Evolutionary conservation across 2,888 invertebrate species (phyloP).

Genomic region (Mactromeris polynyma): DNA sequence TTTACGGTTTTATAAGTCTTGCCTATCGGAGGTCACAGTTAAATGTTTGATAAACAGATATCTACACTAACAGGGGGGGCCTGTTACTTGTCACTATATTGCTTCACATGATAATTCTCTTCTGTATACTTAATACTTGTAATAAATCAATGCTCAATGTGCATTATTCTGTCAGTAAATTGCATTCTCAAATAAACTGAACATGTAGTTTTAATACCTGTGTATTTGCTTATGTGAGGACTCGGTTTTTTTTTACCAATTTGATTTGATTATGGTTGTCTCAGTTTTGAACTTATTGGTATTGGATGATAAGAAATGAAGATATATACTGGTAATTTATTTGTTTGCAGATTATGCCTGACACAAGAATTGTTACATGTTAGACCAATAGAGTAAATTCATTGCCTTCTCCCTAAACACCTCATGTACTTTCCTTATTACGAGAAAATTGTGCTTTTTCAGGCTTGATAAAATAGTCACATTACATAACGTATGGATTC

Average conservation of each 20-base stretch:
- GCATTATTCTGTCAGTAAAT: not conserved
- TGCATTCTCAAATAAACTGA: not conserved
- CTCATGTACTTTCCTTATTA: too few species aligned
- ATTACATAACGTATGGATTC: too few species aligned
- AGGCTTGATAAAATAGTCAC: too few species aligned
- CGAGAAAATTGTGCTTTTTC: too few species aligned
- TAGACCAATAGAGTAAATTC: too few species aligned
- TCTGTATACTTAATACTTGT: conserved; percentile 3
- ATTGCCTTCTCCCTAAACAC: too few species aligned
- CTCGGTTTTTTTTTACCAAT: not conserved
- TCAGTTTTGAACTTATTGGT: too few species aligned
- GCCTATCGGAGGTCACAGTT: not conserved
- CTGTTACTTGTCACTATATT: not conserved
- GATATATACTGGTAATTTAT: too few species aligned
- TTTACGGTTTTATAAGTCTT: not conserved
- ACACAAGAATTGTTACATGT: too few species aligned
- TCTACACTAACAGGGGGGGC: not conserved
- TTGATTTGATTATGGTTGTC: too few species aligned
- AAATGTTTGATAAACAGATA: not conserved
- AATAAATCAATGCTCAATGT: conserved; percentile 23
- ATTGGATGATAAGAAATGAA: too few species aligned
- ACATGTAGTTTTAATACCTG: not conserved
- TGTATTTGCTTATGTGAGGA: not conserved
- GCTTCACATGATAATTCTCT: not conserved
- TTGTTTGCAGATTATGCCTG: too few species aligned